Evolutionary conservation across 2,888 invertebrate species (phyloP).

Genomic region (Diarsia dahlii): DNA sequence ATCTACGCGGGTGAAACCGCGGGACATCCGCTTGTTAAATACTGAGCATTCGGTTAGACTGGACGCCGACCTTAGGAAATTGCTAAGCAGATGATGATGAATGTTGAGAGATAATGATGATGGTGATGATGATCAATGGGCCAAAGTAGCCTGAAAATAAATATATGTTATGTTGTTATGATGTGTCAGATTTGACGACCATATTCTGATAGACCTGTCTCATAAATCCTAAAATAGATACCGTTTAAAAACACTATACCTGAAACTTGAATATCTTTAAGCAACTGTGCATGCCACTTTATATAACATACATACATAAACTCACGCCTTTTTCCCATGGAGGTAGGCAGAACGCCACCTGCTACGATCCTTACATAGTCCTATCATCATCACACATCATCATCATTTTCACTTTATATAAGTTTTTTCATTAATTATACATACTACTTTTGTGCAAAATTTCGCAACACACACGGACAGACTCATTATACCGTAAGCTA

Average conservation of each 20-base stretch:
- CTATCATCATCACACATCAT: too few species aligned
- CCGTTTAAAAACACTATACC: neutral
- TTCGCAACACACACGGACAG: conserved; percentile 39
- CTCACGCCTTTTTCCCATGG: too few species aligned
- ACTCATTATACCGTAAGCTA: conserved; percentile 14
- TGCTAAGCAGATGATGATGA: neutral
- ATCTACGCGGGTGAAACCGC: too few species aligned
- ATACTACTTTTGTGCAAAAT: conserved; percentile 1
- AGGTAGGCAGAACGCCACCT: too few species aligned
- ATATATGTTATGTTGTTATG: neutral
- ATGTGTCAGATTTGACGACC: neutral
- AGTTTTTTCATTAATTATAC: neutral
- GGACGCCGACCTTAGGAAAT: neutral
- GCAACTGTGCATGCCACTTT: neutral
- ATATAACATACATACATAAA: too few species aligned
- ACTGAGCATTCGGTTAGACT: neutral
- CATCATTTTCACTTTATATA: neutral
- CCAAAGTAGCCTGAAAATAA: too few species aligned
- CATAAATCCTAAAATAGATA: neutral
- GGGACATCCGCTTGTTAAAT: too few species aligned
- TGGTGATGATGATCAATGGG: too few species aligned
- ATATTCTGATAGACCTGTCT: neutral
- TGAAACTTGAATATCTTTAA: neutral
- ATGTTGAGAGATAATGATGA: neutral
- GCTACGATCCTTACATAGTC: too few species aligned